Percentiles rank a stretch among this genome's conserved stretches.
phyloP scores from a whole-genome alignment of 2,113 vertebrate genomes.

The Pagrus major region DNA sequence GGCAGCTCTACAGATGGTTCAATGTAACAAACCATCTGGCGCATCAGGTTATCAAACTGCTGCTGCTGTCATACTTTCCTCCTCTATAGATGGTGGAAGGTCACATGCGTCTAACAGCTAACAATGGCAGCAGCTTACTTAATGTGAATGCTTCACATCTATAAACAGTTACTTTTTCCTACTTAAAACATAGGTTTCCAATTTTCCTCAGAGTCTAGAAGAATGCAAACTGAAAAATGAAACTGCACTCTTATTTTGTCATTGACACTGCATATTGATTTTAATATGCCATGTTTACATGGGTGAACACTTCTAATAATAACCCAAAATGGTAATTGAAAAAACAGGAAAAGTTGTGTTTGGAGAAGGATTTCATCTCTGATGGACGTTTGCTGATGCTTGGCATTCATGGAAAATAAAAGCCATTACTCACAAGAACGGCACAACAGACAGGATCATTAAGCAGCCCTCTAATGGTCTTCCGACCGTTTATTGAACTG shows the following conservation, averaged over 20 bases:
- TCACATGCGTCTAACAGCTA: neutral
- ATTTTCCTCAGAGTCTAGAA: neutral
- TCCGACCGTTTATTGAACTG: slow-evolving; percentile 79
- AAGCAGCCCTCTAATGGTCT: slow-evolving; percentile 79
- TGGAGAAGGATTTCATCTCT: slow-evolving; percentile 51
- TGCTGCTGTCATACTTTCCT: neutral
- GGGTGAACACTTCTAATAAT: slow-evolving; percentile 25
- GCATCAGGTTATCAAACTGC: no score
- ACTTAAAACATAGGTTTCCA: neutral
- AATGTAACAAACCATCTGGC: no score
- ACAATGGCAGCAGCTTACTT: neutral
- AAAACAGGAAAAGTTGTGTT: slow-evolving; percentile 50
- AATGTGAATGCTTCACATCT: neutral
- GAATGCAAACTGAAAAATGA: slow-evolving; percentile 10
- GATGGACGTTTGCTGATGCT: slow-evolving; percentile 77
- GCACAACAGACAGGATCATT: slow-evolving; percentile 82
- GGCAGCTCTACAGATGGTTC: no score
- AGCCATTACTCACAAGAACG: slow-evolving; percentile 77
- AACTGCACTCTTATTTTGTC: slow-evolving; percentile 4
- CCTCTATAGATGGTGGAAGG: neutral
- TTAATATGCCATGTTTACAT: slow-evolving; percentile 14
- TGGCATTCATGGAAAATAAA: slow-evolving; percentile 76
- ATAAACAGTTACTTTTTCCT: neutral
- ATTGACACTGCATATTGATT: slow-evolving; percentile 22
- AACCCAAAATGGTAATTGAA: slow-evolving; percentile 33